These are phyloP conservation scores for Gryon sp. DNA, from an alignment of 1,140 invertebrate species.

Conservation along the genomic window DNA sequence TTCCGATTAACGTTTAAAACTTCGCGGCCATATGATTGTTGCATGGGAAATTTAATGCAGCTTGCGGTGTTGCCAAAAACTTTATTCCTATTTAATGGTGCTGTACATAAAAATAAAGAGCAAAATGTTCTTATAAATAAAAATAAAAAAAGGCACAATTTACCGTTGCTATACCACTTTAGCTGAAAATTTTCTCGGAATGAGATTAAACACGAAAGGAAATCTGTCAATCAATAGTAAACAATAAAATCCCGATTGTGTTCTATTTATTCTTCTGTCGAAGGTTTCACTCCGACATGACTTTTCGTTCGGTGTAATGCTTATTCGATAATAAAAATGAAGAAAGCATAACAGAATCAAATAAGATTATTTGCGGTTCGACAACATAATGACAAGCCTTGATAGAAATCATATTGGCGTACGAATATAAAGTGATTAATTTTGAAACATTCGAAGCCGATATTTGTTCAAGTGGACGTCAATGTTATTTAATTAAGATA, in stretches of 20 bases:
- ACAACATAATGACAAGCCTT: too few relatives aligned
- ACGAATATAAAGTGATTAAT: too few relatives aligned
- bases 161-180: too few relatives aligned
- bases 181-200: neutral
- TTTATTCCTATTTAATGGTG: constrained; percentile 1
- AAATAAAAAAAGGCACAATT: too few relatives aligned
- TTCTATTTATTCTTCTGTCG: constrained; percentile 4
- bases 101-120: too few relatives aligned
- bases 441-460: too few relatives aligned
- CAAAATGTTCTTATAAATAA: too few relatives aligned
- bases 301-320: constrained; percentile 11
- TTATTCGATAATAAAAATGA: constrained; percentile 8
- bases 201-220: constrained; percentile 6
- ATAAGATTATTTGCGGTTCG: too few relatives aligned
- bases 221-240: constrained; percentile 18
- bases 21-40: constrained; percentile 14
- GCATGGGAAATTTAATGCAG: neutral
- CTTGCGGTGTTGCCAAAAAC: neutral
- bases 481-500: too few relatives aligned
- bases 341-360: constrained; percentile 3
- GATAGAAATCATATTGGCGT: neutral
- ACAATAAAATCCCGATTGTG: constrained; percentile 2
- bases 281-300: constrained; percentile 2
- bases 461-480: too few relatives aligned
- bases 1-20: constrained; percentile 15